These are phyloP conservation scores for Sitta europaea DNA, from an alignment of 2,113 vertebrate species.

Conservation along the genomic window DNA sequence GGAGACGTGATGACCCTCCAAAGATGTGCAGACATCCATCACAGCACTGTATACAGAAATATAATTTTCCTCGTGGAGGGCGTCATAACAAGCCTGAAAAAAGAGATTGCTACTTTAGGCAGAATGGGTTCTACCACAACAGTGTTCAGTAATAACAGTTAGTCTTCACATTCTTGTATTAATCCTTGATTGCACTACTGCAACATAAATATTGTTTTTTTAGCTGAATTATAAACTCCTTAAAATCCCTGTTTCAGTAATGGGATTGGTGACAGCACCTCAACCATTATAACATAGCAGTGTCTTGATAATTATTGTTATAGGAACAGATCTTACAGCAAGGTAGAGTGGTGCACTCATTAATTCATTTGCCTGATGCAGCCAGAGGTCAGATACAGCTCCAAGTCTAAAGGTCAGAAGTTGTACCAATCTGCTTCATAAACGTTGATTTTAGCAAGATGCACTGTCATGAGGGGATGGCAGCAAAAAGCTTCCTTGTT, in stretches of 20 bases:
- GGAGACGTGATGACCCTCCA: neutral
- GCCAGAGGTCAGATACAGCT: slow-evolving; percentile 36
- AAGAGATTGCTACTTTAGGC: neutral
- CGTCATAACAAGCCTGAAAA: neutral
- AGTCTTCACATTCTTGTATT: neutral
- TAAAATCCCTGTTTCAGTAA: slow-evolving; percentile 38
- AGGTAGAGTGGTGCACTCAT: slow-evolving; percentile 10
- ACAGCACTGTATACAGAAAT: neutral
- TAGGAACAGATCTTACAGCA: neutral
- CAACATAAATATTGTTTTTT: neutral
- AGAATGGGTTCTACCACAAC: neutral
- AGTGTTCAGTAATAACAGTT: neutral
- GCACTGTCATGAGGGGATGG: neutral
- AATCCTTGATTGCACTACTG: neutral
- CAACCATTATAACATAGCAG: neutral
- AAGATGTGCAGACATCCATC: neutral
- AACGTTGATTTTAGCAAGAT: neutral
- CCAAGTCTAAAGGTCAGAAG: slow-evolving; percentile 61
- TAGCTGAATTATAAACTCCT: neutral
- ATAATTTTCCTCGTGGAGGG: neutral
- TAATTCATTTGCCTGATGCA: slow-evolving; percentile 52
- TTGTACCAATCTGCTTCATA: slow-evolving; percentile 3
- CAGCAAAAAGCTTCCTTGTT: neutral
- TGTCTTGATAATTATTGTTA: slow-evolving; percentile 43
- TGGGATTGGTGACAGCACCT: slow-evolving; percentile 17